Conservation (phyloP, 2,113 vertebrate genomes). For the Dipodomys ordii region DNA sequence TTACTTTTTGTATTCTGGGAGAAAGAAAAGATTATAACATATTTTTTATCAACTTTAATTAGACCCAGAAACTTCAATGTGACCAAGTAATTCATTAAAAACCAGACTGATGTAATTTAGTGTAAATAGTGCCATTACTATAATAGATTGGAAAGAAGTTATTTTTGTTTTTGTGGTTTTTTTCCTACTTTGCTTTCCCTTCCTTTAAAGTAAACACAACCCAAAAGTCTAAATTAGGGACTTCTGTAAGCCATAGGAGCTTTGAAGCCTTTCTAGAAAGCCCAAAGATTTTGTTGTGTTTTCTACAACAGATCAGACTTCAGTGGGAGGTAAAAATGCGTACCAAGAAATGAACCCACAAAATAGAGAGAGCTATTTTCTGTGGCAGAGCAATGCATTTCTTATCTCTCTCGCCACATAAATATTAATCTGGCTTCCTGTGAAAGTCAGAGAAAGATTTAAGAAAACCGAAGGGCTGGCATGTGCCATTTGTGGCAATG, state of each 20-base stretch:
- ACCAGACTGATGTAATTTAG: background rate
- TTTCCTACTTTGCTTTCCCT: constrained; percentile 67
- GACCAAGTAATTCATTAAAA: constrained; percentile 63
- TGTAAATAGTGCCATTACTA: constrained; percentile 69
- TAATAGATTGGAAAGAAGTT: constrained; percentile 68
- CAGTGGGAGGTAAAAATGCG: constrained; percentile 73
- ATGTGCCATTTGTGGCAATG: constrained; percentile 62
- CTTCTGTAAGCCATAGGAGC: constrained; percentile 62
- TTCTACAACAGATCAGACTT: constrained; percentile 61
- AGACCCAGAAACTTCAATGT: constrained; percentile 56
- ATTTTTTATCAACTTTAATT: constrained; percentile 31
- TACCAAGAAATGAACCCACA: constrained; percentile 65
- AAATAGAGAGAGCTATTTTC: constrained; percentile 62
- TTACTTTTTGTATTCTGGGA: background rate
- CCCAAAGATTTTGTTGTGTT: constrained; percentile 65
- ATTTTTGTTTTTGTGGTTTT: constrained; percentile 30
- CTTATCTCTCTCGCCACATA: constrained; percentile 50
- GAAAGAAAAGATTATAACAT: constrained; percentile 58
- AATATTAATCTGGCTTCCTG: constrained; percentile 77
- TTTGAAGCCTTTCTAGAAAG: constrained; percentile 71
- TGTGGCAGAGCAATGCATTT: constrained; percentile 58
- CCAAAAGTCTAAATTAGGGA: constrained; percentile 66
- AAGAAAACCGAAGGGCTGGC: constrained; percentile 47
- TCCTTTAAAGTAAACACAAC: constrained; percentile 77
- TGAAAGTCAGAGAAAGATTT: constrained; percentile 65